Evolutionary conservation across 2,888 invertebrate genomes (phyloP).

Genomic region (Lapara coniferarum): DNA sequence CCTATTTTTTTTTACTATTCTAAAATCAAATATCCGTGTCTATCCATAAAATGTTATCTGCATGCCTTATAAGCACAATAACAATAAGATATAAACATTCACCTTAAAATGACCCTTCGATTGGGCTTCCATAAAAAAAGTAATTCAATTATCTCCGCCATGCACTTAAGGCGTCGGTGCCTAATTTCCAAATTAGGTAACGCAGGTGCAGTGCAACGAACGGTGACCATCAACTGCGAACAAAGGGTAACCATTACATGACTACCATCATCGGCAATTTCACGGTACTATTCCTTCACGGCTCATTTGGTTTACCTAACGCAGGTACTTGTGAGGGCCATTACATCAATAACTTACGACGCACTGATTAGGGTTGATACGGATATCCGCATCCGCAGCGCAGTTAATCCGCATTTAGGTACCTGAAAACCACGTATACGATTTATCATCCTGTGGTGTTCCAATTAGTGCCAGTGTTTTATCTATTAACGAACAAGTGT

Average conservation of each 20-base stretch:
- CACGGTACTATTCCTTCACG: constrained; percentile 55
- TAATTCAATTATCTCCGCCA: constrained; percentile 17
- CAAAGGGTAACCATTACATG: constrained; percentile 21
- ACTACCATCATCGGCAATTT: constrained; percentile 53
- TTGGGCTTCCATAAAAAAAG: constrained; percentile 4
- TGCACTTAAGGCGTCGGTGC: not conserved
- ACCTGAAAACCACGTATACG: not conserved
- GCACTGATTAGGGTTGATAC: constrained; percentile 22
- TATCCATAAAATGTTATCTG: not conserved
- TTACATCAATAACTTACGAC: constrained; percentile 51
- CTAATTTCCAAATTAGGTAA: constrained; percentile 22
- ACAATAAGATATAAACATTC: not conserved
- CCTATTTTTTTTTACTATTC: too few relatives aligned
- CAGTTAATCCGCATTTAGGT: not conserved
- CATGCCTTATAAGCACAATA: not conserved
- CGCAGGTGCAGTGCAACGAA: constrained; percentile 8
- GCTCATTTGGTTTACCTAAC: constrained; percentile 64
- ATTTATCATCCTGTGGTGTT: not conserved
- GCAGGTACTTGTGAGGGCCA: constrained; percentile 55
- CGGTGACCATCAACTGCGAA: constrained; percentile 18
- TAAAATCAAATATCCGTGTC: too few relatives aligned
- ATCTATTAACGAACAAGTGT: not conserved
- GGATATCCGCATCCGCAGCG: constrained; percentile 14
- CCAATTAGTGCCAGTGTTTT: not conserved
- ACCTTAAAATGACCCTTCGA: not conserved